Percentiles rank a stretch among this genome's conserved stretches.
phyloP scores from a whole-genome alignment of 2,797 vertebrate genomes.

The Rousettus madagascariensis region DNA sequence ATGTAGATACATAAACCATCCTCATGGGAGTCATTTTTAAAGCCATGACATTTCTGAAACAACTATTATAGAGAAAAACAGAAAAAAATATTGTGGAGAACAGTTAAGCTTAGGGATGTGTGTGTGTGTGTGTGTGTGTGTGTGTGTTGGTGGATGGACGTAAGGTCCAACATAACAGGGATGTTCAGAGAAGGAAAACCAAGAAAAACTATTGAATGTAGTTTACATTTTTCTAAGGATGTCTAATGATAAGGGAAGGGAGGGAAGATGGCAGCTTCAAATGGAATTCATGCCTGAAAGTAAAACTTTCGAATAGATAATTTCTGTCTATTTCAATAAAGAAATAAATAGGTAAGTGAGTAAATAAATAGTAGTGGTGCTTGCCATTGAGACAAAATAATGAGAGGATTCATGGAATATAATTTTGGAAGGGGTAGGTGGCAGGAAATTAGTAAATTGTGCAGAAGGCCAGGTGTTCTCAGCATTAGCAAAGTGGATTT shows the following conservation, averaged over 20 bases:
- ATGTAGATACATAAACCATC: background rate
- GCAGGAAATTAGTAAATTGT: background rate
- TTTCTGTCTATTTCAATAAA: background rate
- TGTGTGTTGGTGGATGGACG: accelerated
- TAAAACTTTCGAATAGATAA: background rate
- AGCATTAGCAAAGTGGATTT: background rate
- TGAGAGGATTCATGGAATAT: background rate
- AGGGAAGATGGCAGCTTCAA: background rate
- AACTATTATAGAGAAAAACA: background rate
- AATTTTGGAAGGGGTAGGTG: background rate
- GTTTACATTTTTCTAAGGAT: background rate
- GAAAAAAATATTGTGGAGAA: background rate
- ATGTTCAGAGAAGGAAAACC: background rate
- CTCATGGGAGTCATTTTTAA: background rate
- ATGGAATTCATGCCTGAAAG: background rate
- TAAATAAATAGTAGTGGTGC: background rate
- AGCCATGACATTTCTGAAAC: background rate
- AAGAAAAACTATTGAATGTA: background rate
- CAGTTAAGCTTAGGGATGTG: background rate
- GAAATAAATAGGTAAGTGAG: background rate
- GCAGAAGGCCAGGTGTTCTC: background rate
- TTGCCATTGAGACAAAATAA: background rate
- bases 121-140: background rate
- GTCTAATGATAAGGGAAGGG: background rate
- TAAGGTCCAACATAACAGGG: background rate